Percentiles rank a stretch among this genome's conserved stretches.
These are phyloP conservation scores for Epizoanthus illoricatus DNA, from an alignment of 92 coral and sea anemone species.

Conservation along the genomic window DNA sequence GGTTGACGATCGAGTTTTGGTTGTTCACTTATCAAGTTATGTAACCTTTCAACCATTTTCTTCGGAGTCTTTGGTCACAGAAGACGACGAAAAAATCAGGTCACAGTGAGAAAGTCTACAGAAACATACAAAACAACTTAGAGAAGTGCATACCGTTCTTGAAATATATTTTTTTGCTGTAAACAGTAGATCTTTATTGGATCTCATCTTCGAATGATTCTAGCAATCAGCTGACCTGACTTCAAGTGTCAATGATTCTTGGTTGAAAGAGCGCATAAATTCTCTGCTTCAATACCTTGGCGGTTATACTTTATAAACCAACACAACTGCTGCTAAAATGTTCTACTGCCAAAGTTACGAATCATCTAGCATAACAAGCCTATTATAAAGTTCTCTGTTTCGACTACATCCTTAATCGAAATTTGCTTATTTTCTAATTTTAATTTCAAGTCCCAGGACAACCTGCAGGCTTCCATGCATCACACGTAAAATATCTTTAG, in stretches of 20 bases:
- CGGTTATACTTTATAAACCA: background rate
- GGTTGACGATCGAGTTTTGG: background rate
- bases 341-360: no score
- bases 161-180: background rate
- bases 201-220: background rate
- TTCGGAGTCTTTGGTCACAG: background rate
- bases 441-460: no score
- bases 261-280: slow-evolving; percentile 22
- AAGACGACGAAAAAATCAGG: background rate
- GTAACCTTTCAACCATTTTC: background rate
- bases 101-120: no score
- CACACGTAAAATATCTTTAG: no score
- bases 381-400: no score
- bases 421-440: no score
- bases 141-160: no score
- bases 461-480: no score
- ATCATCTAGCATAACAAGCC: no score
- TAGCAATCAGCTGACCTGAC: slow-evolving; percentile 23
- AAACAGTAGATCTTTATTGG: background rate
- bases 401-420: no score
- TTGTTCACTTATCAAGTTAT: background rate
- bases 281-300: slow-evolving; percentile 19
- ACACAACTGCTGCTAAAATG: background rate
- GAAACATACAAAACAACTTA: no score
- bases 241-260: slow-evolving; percentile 31